A percentile compares a stretch with the other conserved stretches of the same genome.
phyloP scores from a whole-genome alignment of 2,797 vertebrate species.

The Mastacembelus armatus region DNA sequence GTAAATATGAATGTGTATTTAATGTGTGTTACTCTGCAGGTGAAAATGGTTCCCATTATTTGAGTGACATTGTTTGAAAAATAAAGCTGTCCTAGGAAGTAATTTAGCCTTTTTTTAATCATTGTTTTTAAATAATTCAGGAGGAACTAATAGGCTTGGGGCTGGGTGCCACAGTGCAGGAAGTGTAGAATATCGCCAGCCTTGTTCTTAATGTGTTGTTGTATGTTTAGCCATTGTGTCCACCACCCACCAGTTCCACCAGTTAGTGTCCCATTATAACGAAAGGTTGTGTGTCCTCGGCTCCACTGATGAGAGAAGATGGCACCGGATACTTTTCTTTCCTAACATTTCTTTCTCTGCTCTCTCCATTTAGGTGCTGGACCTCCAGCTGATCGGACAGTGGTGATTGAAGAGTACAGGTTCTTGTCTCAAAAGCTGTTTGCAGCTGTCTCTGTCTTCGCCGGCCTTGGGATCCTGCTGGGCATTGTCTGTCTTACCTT shows the following conservation, averaged over 20 bases:
- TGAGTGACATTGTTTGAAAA: too few species aligned
- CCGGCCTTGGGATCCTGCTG: constrained; percentile 92
- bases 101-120: too few species aligned
- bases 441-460: constrained; percentile 93
- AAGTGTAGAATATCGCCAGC: too few species aligned
- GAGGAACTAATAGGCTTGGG: too few species aligned
- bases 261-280: background rate
- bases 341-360: background rate
- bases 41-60: too few species aligned
- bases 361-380: constrained; percentile 78
- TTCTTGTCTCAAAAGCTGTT: constrained; percentile 96
- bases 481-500: constrained; percentile 94
- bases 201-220: too few species aligned
- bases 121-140: background rate
- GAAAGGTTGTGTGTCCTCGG: background rate
- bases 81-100: background rate
- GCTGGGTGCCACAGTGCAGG: too few species aligned
- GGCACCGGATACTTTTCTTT: background rate
- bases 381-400: constrained; percentile 92
- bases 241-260: background rate
- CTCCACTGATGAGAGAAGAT: background rate
- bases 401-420: constrained; percentile 91
- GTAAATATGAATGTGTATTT: too few species aligned
- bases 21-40: too few species aligned
- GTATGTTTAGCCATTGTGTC: too few species aligned